A percentile compares a stretch with the other conserved stretches of the same genome.
Conservation (phyloP, 2,888 invertebrate species). For the Carcina quercana region DNA sequence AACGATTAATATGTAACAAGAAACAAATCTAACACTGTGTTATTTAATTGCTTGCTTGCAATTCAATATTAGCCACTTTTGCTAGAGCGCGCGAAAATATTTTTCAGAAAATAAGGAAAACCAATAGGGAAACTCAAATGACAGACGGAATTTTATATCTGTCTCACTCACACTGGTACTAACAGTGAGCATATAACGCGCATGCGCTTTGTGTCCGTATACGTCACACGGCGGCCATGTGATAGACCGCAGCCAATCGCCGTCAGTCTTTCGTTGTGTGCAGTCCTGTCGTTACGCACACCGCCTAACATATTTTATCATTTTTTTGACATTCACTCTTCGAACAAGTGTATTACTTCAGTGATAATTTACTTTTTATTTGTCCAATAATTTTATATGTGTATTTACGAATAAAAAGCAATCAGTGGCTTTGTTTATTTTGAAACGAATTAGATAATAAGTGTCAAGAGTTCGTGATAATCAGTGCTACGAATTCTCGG, state of each 20-base stretch:
- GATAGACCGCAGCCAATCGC: conserved; percentile 48
- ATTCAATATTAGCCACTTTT: no score
- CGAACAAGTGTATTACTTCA: conserved; percentile 30
- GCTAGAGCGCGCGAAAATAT: no score
- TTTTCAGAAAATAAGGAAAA: conserved; percentile 8
- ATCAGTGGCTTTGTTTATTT: neutral
- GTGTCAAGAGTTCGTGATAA: conserved; percentile 43
- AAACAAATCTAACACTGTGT: no score
- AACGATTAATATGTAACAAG: no score
- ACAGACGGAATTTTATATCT: conserved; percentile 6
- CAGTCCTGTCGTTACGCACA: conserved; percentile 36
- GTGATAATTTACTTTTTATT: conserved; percentile 15
- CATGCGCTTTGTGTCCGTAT: conserved; percentile 50
- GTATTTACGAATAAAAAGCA: neutral
- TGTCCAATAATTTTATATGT: conserved; percentile 2
- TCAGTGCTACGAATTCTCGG: conserved; percentile 62
- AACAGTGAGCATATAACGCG: conserved; percentile 48
- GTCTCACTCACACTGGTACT: conserved; percentile 31
- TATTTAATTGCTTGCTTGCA: no score
- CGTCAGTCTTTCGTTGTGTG: conserved; percentile 43
- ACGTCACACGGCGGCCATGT: conserved; percentile 47
- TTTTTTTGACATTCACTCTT: conserved; percentile 43
- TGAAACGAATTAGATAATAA: conserved; percentile 14
- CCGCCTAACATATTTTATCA: conserved; percentile 33
- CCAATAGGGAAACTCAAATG: neutral